Conservation (phyloP, 2,888 invertebrate genomes). For the Ditula angustiorana region DNA sequence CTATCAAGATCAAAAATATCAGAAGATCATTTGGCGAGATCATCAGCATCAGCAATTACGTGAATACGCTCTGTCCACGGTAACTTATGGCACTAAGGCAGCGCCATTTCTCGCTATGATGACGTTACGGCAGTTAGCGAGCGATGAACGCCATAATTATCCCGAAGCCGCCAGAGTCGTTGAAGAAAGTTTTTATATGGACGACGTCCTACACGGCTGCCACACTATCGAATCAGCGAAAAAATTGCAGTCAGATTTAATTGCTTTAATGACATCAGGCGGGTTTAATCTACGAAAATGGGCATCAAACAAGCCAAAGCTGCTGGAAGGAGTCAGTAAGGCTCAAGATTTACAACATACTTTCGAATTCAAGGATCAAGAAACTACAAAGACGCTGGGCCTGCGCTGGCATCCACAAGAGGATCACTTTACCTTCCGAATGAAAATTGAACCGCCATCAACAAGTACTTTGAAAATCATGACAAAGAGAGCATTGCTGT, state of each 20-base stretch:
- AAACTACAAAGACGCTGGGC: conserved; percentile 24
- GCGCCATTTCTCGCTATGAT: too few species aligned
- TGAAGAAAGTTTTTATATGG: conserved; percentile 26
- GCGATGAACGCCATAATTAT: conserved; percentile 21
- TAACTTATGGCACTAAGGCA: background rate
- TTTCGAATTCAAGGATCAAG: conserved; percentile 22
- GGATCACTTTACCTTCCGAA: conserved; percentile 26
- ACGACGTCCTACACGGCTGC: conserved; percentile 11
- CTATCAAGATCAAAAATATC: background rate
- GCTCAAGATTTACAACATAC: background rate
- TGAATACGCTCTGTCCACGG: background rate
- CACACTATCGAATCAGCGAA: background rate
- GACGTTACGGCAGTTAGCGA: conserved; percentile 27
- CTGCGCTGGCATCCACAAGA: conserved; percentile 12
- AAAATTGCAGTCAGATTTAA: background rate
- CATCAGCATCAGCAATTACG: background rate
- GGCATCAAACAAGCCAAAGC: background rate
- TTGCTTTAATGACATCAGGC: background rate
- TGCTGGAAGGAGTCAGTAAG: background rate
- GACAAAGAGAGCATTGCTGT: conserved; percentile 17
- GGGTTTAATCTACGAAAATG: conserved; percentile 12
- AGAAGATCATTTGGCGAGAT: background rate
- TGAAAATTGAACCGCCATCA: background rate
- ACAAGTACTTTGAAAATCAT: background rate
- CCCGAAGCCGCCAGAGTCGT: conserved; percentile 26